A percentile compares a stretch with the other conserved stretches of the same genome.
Evolutionary conservation across 1,140 invertebrate species (phyloP).

Genomic region (Periplaneta americana): DNA sequence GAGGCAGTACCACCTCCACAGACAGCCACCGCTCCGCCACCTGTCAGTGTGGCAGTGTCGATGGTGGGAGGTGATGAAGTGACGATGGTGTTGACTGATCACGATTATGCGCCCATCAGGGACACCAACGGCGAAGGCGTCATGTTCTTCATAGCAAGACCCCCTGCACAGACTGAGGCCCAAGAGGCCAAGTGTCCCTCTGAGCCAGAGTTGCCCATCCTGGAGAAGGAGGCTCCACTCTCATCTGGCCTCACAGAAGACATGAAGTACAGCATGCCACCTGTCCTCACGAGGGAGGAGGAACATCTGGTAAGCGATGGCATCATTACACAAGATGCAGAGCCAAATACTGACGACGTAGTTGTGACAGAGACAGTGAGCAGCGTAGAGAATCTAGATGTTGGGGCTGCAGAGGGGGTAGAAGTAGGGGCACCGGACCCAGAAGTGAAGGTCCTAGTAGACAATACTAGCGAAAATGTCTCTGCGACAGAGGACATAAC

Average conservation of each 20-base stretch:
- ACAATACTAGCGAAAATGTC: too few relatives aligned
- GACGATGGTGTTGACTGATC: conserved; percentile 4
- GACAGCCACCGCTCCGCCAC: conserved; percentile 10
- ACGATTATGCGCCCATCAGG: conserved; percentile 5
- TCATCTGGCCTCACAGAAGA: too few relatives aligned
- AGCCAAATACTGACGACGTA: not conserved
- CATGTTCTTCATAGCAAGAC: not conserved
- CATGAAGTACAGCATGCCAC: too few relatives aligned
- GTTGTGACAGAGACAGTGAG: not conserved
- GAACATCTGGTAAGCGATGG: not conserved
- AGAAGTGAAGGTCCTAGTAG: too few relatives aligned
- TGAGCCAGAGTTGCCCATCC: not conserved
- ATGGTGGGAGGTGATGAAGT: not conserved
- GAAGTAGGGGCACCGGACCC: too few relatives aligned
- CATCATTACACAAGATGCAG: not conserved
- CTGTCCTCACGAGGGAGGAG: not conserved
- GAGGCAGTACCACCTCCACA: not conserved
- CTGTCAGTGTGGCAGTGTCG: not conserved
- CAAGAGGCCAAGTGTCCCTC: not conserved
- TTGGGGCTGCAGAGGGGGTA: too few relatives aligned
- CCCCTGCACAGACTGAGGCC: not conserved
- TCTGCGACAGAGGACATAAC: not conserved
- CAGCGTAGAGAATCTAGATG: not conserved
- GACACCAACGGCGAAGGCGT: not conserved
- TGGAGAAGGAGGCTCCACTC: not conserved